Evolutionary conservation across 2,888 invertebrate species (phyloP).

Genomic region (Diaprepes abbreviatus): DNA sequence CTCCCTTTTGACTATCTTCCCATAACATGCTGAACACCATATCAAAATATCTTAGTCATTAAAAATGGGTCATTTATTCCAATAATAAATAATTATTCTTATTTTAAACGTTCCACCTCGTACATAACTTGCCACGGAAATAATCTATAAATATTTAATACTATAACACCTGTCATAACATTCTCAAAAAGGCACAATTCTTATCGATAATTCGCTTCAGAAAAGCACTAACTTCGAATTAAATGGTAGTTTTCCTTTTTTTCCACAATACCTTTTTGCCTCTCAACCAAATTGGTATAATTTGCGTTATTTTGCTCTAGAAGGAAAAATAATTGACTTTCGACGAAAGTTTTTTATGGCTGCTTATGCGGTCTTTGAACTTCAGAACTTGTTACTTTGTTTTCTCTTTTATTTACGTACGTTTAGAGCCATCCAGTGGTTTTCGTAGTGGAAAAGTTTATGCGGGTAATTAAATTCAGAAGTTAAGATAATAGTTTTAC

Average conservation of each 20-base stretch:
- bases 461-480: neutral
- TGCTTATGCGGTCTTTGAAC: conserved; percentile 10
- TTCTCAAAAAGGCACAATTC: too few relatives aligned
- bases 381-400: conserved; percentile 6
- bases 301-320: neutral
- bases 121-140: too few relatives aligned
- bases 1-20: too few relatives aligned
- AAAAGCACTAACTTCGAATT: neutral
- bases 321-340: too few relatives aligned
- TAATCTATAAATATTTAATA: too few relatives aligned
- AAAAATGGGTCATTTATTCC: too few relatives aligned
- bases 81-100: too few relatives aligned
- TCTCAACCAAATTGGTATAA: neutral
- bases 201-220: neutral
- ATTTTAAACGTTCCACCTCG: too few relatives aligned
- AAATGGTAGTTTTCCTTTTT: neutral
- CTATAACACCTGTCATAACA: too few relatives aligned
- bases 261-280: neutral
- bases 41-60: too few relatives aligned
- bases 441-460: neutral
- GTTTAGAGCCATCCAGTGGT: neutral
- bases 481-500: neutral
- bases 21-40: too few relatives aligned
- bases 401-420: conserved; percentile 4
- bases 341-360: neutral